Percentiles rank a stretch among this genome's conserved stretches.
Evolutionary conservation across 1,140 invertebrate genomes (phyloP).

Genomic region (Neotoxoptera formosana): DNA sequence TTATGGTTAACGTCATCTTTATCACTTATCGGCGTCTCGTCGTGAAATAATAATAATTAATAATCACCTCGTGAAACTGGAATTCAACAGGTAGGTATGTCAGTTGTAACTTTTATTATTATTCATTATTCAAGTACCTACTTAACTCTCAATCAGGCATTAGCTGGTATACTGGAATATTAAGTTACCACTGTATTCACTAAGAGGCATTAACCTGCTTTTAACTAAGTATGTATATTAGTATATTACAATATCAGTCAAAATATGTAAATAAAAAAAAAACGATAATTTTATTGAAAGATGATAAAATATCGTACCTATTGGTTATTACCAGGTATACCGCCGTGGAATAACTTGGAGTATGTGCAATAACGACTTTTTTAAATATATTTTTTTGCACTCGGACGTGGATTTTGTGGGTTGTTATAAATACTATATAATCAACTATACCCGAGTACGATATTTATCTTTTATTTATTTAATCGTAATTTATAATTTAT

Average conservation of each 20-base stretch:
- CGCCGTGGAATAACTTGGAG: too few relatives aligned
- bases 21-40: too few relatives aligned
- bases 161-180: too few relatives aligned
- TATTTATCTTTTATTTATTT: background rate
- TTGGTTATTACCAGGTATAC: too few relatives aligned
- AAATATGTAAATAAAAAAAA: too few relatives aligned
- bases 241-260: too few relatives aligned
- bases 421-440: background rate
- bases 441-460: background rate
- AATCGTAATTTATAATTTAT: background rate
- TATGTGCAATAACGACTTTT: background rate
- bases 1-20: too few relatives aligned
- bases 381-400: background rate
- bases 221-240: too few relatives aligned
- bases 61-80: background rate
- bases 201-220: background rate
- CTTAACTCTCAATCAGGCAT: background rate
- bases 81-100: background rate
- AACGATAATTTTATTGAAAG: too few relatives aligned
- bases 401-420: background rate
- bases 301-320: too few relatives aligned
- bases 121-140: background rate
- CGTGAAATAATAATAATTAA: too few relatives aligned
- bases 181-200: background rate
- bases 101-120: background rate